Evolutionary conservation across 2,888 invertebrate species (phyloP).

Genomic region (Ceriagrion tenellum): DNA sequence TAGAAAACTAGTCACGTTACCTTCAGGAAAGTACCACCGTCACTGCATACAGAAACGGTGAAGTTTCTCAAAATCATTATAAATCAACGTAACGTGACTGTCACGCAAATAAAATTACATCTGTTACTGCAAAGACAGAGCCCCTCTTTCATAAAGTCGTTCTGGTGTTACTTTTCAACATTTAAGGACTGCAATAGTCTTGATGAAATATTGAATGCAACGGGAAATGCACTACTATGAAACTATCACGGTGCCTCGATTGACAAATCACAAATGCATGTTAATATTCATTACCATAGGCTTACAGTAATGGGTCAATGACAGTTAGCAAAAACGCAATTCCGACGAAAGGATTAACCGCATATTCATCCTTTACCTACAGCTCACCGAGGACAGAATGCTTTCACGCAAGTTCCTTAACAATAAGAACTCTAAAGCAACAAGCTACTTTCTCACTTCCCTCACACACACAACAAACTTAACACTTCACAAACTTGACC

Average conservation of each 20-base stretch:
- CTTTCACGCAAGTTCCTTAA: neutral
- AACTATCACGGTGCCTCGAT: neutral
- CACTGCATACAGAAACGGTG: neutral
- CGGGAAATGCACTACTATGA: neutral
- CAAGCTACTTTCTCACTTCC: neutral
- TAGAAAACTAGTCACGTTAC: conserved; percentile 28
- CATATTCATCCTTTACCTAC: neutral
- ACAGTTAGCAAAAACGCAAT: neutral
- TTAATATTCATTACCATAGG: too few relatives aligned
- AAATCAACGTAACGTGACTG: neutral
- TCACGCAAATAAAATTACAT: neutral
- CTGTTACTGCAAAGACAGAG: neutral
- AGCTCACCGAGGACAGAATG: neutral
- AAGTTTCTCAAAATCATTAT: neutral
- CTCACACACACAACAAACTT: neutral
- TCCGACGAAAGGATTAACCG: neutral
- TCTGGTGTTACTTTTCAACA: neutral
- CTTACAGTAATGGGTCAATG: neutral
- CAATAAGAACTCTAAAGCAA: neutral
- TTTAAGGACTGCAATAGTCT: neutral
- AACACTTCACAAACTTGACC: neutral
- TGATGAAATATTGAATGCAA: neutral
- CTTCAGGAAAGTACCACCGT: neutral
- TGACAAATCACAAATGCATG: neutral
- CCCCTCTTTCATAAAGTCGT: neutral